Evolutionary conservation across 2,797 vertebrate genomes (phyloP).

Genomic region (Falco naumanni): DNA sequence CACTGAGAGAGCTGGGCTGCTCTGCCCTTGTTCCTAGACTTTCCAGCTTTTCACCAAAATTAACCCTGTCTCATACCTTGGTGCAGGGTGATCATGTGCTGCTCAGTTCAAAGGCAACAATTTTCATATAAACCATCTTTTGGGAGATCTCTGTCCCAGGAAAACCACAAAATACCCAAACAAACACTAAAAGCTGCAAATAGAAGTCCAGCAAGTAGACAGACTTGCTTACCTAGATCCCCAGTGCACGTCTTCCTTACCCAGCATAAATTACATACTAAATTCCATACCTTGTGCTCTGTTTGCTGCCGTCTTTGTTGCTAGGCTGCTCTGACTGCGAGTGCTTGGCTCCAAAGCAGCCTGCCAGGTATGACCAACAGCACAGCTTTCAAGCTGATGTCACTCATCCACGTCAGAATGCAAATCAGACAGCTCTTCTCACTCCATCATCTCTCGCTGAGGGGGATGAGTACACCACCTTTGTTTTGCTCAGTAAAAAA

Average conservation of each 20-base stretch:
- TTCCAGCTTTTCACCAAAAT: neutral
- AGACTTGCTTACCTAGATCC: neutral
- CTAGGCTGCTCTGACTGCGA: neutral
- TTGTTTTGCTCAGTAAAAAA: neutral
- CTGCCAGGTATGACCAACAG: neutral
- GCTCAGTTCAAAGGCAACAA: neutral
- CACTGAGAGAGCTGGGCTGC: neutral
- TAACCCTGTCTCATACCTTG: neutral
- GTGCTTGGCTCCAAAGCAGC: neutral
- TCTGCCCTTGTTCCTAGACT: neutral
- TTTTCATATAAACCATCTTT: neutral
- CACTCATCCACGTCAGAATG: neutral
- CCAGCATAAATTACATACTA: neutral
- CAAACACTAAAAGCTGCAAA: neutral
- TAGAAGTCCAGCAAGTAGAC: neutral
- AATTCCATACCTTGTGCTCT: neutral
- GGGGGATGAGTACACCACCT: neutral
- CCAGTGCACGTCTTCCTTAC: neutral
- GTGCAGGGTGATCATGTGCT: neutral
- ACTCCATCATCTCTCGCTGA: neutral
- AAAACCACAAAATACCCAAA: neutral
- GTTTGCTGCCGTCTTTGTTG: neutral
- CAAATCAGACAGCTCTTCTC: conserved; percentile 5
- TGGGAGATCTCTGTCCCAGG: neutral
- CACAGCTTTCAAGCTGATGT: neutral